Evolutionary conservation across 1,140 invertebrate genomes (phyloP).

Genomic region (Tetraneura akinire): DNA sequence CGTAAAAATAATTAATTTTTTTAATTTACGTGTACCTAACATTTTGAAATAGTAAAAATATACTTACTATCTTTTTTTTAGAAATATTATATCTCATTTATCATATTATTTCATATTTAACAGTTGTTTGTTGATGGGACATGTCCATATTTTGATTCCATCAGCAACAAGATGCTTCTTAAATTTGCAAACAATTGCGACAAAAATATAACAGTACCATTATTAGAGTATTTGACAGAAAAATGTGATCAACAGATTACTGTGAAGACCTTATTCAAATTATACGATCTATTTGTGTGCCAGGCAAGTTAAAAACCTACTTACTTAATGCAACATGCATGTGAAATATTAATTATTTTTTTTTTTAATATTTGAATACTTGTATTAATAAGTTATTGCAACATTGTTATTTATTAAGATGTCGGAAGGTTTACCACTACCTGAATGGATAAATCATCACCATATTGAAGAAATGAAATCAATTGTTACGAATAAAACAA

Average conservation of each 20-base stretch:
- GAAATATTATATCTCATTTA: too few relatives aligned
- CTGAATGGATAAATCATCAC: conserved; percentile 12
- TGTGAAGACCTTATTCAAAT: neutral
- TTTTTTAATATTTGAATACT: neutral
- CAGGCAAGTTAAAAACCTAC: neutral
- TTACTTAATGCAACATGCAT: too few relatives aligned
- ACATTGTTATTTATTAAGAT: conserved; percentile 4
- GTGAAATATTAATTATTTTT: too few relatives aligned
- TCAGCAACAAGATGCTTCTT: neutral
- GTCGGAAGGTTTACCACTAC: neutral
- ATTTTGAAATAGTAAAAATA: too few relatives aligned
- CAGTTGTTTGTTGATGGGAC: neutral
- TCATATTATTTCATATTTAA: neutral
- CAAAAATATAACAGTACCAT: conserved; percentile 9
- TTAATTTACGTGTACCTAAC: too few relatives aligned
- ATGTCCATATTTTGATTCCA: neutral
- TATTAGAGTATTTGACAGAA: conserved; percentile 19
- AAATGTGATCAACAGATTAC: conserved; percentile 18
- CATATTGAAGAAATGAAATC: neutral
- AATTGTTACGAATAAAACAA: neutral
- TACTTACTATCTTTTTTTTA: too few relatives aligned
- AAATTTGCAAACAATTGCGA: neutral
- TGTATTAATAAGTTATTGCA: neutral
- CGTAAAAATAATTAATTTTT: too few relatives aligned
- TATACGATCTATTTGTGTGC: conserved; percentile 17